Evolutionary conservation across 2,888 invertebrate genomes (phyloP).

Genomic region (Anoplius nigerrimus): DNA sequence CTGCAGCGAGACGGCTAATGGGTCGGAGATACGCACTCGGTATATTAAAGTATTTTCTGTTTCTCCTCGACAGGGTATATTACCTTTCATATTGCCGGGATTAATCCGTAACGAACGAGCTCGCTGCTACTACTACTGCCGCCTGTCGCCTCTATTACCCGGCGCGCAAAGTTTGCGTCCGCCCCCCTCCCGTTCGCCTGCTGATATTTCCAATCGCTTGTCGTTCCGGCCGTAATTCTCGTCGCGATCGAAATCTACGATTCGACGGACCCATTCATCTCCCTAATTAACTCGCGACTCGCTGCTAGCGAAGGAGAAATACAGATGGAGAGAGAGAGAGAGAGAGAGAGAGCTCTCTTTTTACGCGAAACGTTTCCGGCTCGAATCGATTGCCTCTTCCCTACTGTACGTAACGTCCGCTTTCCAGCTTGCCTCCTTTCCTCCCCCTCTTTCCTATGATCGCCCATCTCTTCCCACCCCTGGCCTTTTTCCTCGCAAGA

Average conservation of each 20-base stretch:
- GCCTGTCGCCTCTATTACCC: too few species aligned
- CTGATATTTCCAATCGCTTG: background rate
- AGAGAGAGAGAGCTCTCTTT: too few species aligned
- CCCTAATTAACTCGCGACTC: slow-evolving; percentile 10
- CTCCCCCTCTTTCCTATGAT: background rate
- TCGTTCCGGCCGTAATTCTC: background rate
- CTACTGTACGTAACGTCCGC: background rate
- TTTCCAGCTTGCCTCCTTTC: slow-evolving; percentile 7
- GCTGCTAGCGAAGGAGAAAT: background rate
- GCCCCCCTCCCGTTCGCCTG: background rate
- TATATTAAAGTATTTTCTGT: too few species aligned
- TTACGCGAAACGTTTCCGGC: background rate
- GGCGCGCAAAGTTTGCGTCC: background rate
- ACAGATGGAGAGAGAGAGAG: too few species aligned
- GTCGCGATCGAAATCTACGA: slow-evolving; percentile 1
- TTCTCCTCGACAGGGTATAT: too few species aligned
- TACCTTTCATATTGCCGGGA: background rate
- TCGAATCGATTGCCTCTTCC: slow-evolving; percentile 9
- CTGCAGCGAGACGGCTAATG: too few species aligned
- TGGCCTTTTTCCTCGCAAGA: background rate
- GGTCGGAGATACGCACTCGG: too few species aligned
- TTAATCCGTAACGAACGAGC: slow-evolving; percentile 8
- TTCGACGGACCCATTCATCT: background rate
- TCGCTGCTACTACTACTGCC: too few species aligned
- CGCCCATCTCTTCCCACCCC: background rate